Evolutionary conservation across 2,797 vertebrate species (phyloP).

Genomic region (Emydoidea blandingii): DNA sequence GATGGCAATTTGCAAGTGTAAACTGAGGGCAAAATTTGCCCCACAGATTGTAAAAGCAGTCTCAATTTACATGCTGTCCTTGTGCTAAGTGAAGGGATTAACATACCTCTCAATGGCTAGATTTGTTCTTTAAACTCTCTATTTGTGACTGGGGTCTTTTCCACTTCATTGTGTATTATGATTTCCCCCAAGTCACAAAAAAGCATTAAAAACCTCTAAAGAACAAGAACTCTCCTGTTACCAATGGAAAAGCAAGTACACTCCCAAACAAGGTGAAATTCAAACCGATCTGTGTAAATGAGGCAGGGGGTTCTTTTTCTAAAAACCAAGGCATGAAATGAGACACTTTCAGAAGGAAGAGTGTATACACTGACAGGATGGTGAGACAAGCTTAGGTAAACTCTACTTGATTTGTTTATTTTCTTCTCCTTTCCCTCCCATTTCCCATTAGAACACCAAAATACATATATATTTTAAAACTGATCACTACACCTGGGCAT

Average conservation of each 20-base stretch:
- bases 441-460: not conserved
- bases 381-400: slow-evolving; percentile 27
- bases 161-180: not conserved
- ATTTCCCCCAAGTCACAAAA: slow-evolving; percentile 21
- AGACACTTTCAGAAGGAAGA: slow-evolving; percentile 30
- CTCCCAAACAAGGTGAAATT: slow-evolving; percentile 6
- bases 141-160: slow-evolving; percentile 34
- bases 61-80: slow-evolving; percentile 29
- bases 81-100: slow-evolving; percentile 52
- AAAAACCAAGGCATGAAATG: not conserved
- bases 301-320: rapidly evolving
- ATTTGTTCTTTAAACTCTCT: slow-evolving; percentile 1
- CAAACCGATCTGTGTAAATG: slow-evolving; percentile 4
- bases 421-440: not conserved
- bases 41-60: not conserved
- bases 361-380: not conserved
- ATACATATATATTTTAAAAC: not conserved
- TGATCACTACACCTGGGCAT: not conserved
- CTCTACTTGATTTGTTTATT: not conserved
- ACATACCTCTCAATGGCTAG: slow-evolving; percentile 29
- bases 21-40: slow-evolving; percentile 31
- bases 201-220: slow-evolving; percentile 35
- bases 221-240: slow-evolving; percentile 39
- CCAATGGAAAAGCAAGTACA: not conserved
- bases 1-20: not conserved